Percentiles rank a stretch among this genome's conserved stretches.
These are phyloP conservation scores for Jacana jacana DNA, from an alignment of 2,113 vertebrate genomes.

Conservation along the genomic window DNA sequence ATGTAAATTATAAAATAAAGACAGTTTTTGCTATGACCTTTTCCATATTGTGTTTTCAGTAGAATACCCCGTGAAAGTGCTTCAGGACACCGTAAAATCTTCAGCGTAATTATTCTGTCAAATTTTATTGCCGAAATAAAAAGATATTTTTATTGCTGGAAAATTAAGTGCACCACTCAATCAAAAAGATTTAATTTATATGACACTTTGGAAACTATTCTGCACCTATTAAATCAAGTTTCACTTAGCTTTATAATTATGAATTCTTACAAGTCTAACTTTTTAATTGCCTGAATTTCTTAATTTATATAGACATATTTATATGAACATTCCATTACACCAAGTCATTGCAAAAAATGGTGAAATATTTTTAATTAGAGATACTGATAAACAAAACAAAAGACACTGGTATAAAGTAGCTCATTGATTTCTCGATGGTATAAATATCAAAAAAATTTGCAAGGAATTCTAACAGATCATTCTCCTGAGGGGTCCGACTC, in stretches of 20 bases:
- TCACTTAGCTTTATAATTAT: background rate
- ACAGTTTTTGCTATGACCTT: background rate
- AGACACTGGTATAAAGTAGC: background rate
- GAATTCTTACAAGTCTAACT: background rate
- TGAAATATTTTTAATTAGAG: background rate
- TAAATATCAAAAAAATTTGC: background rate
- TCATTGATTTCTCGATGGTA: background rate
- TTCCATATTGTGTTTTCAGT: background rate
- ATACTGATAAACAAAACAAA: background rate
- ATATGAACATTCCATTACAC: background rate
- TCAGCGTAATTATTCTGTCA: background rate
- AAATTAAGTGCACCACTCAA: background rate
- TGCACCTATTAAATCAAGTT: background rate
- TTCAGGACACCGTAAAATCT: background rate
- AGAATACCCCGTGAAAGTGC: background rate
- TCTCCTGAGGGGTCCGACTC: background rate
- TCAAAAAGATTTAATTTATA: background rate
- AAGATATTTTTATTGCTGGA: background rate
- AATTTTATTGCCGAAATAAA: background rate
- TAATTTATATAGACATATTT: background rate
- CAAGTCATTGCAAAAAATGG: background rate
- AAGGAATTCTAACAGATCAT: background rate
- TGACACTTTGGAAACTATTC: background rate
- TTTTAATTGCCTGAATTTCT: background rate
- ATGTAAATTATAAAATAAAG: background rate